Evolutionary conservation across 2,113 vertebrate species (phyloP).

Genomic region (Corythornis vintsioides): DNA sequence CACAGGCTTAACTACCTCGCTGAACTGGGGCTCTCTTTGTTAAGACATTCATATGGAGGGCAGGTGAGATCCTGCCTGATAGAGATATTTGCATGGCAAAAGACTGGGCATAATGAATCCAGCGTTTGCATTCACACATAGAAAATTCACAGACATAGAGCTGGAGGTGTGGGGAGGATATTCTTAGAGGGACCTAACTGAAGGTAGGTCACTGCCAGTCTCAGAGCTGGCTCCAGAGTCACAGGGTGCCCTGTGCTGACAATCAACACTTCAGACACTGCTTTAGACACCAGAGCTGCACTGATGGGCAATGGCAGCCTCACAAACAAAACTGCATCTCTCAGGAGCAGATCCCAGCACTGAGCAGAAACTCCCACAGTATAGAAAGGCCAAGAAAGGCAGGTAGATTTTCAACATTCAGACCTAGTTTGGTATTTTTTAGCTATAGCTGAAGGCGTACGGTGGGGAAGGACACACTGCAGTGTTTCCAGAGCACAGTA

Average conservation of each 20-base stretch:
- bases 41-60: background rate
- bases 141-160: background rate
- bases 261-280: background rate
- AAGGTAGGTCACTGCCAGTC: background rate
- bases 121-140: background rate
- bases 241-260: background rate
- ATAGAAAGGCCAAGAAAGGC: slow-evolving; percentile 14
- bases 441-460: background rate
- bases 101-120: background rate
- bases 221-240: background rate
- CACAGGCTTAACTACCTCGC: background rate
- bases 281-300: background rate
- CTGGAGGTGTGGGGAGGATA: too few species aligned
- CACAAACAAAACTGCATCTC: background rate
- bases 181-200: background rate
- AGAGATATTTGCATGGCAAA: background rate
- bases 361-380: background rate
- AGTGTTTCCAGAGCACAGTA: background rate
- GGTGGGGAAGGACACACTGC: background rate
- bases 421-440: slow-evolving; percentile 23
- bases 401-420: slow-evolving; percentile 7
- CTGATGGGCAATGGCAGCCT: background rate
- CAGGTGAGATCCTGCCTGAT: background rate
- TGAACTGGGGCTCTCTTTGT: background rate
- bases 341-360: background rate